Conservation (phyloP, 2,113 vertebrate species). For the Prionailurus viverrinus region DNA sequence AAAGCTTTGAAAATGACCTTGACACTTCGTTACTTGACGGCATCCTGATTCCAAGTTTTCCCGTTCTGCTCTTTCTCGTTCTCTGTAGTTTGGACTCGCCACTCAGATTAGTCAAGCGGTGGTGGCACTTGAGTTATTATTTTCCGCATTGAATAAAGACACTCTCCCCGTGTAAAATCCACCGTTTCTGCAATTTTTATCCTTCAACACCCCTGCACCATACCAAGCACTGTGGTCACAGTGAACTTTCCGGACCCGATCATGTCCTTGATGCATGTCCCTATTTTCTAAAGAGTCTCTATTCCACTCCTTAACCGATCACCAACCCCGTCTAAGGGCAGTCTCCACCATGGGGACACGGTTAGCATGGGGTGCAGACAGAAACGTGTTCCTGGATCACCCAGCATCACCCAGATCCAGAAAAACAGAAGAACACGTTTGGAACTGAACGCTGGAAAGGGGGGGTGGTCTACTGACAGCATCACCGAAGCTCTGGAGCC, state of each 20-base stretch:
- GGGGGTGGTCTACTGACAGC: too few relatives aligned
- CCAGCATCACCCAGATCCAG: not conserved
- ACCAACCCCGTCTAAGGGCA: rapidly evolving
- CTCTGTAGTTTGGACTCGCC: not conserved
- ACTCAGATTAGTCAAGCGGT: not conserved
- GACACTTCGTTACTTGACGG: not conserved
- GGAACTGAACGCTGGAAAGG: too few relatives aligned
- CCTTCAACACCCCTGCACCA: not conserved
- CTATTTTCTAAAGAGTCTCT: not conserved
- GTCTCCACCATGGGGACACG: rapidly evolving
- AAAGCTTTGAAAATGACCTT: not conserved
- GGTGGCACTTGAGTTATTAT: not conserved
- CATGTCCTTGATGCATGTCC: not conserved
- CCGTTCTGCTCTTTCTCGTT: not conserved
- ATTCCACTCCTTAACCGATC: not conserved
- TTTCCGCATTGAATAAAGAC: slow-evolving; percentile 21
- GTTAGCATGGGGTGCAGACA: rapidly evolving
- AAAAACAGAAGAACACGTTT: not conserved
- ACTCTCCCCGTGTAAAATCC: not conserved
- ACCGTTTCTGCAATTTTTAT: not conserved
- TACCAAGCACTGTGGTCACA: not conserved
- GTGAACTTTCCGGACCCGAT: not conserved
- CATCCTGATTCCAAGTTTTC: not conserved
- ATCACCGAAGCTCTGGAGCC: not conserved
- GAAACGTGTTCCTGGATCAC: not conserved